These are phyloP conservation scores for Benitochromis conjunctus DNA, from an alignment of 2,113 vertebrate species.

Conservation along the genomic window DNA sequence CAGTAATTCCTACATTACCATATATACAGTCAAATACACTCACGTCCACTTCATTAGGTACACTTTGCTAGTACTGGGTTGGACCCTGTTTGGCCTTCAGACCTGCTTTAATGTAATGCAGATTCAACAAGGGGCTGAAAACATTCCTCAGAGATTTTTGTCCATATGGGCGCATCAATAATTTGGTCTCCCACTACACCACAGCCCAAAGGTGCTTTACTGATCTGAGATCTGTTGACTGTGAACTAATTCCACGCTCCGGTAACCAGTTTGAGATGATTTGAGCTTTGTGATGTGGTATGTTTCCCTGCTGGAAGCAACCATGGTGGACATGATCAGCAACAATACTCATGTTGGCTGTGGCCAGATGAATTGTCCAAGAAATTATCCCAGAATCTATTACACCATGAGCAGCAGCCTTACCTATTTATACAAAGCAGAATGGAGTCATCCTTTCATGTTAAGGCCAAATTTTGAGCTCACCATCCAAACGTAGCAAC, in stretches of 20 bases:
- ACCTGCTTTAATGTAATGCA: not conserved
- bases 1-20: not conserved
- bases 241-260: accelerated
- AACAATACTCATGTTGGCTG: too few relatives aligned
- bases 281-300: too few relatives aligned
- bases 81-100: not conserved
- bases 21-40: not conserved
- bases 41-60: accelerated
- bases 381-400: too few relatives aligned
- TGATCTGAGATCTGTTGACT: not conserved
- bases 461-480: not conserved
- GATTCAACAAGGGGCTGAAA: not conserved
- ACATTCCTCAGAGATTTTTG: not conserved
- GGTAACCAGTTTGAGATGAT: not conserved
- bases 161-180: not conserved
- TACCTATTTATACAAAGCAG: too few relatives aligned
- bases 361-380: too few relatives aligned
- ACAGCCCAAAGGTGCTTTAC: not conserved
- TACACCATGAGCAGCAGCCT: too few relatives aligned
- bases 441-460: too few relatives aligned
- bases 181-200: accelerated
- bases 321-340: too few relatives aligned
- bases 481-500: accelerated
- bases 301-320: too few relatives aligned
- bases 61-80: not conserved